Evolutionary conservation across 1,140 invertebrate genomes (phyloP).

Genomic region (Cylas formicarius): DNA sequence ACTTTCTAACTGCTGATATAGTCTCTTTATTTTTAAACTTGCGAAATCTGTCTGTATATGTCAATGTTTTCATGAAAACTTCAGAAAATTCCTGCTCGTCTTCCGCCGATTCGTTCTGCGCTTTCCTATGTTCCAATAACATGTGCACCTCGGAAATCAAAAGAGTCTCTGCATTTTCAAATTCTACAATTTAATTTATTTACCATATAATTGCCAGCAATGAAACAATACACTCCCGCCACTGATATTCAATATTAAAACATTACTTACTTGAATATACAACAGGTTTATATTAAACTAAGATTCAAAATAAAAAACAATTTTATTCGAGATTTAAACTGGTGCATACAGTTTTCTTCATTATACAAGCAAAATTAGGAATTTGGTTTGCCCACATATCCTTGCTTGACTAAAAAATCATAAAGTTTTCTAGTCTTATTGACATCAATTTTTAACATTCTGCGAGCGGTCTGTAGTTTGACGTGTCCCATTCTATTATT

Average conservation of each 20-base stretch:
- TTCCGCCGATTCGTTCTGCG: constrained; percentile 95
- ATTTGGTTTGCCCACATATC: constrained; percentile 57
- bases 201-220: constrained; percentile 52
- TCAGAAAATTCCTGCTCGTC: constrained; percentile 98
- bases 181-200: constrained; percentile 76
- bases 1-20: constrained; percentile 89
- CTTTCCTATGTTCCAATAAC: constrained; percentile 93
- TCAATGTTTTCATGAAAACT: constrained; percentile 96
- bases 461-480: constrained; percentile 69
- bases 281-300: too few relatives aligned
- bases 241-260: too few relatives aligned
- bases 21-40: constrained; percentile 99
- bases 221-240: constrained; percentile 12
- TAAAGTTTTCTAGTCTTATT: constrained; percentile 88
- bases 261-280: too few relatives aligned
- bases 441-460: constrained; percentile 84
- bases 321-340: too few relatives aligned
- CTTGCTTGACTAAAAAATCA: constrained; percentile 69
- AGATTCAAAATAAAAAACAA: too few relatives aligned
- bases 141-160: constrained; percentile 98
- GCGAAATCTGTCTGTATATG: constrained; percentile 91
- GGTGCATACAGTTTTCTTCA: too few relatives aligned
- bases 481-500: constrained; percentile 64
- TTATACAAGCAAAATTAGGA: too few relatives aligned
- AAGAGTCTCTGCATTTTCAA: constrained; percentile 96